Evolutionary conservation across 2,113 vertebrate genomes (phyloP).

Genomic region (Ramphastos sulfuratus): DNA sequence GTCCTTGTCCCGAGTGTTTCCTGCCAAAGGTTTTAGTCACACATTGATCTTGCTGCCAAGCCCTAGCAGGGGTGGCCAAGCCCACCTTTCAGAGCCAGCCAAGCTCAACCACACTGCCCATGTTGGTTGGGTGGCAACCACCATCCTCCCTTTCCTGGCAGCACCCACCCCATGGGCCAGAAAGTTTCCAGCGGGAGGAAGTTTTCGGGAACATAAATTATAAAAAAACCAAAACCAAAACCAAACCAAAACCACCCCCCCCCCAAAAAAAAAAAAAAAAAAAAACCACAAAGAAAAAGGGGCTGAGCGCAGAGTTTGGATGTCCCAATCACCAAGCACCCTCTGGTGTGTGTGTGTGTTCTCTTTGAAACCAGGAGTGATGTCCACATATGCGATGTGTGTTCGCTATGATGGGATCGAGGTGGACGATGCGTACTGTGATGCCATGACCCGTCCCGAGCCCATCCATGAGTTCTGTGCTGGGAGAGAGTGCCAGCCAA

Average conservation of each 20-base stretch:
- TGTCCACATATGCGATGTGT: conserved; percentile 91
- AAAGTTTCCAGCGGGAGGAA: neutral
- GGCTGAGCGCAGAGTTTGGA: neutral
- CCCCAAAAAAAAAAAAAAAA: no score
- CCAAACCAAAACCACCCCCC: no score
- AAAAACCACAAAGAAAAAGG: neutral
- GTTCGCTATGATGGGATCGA: conserved; percentile 94
- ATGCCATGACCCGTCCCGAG: conserved; percentile 92
- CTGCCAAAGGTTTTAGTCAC: neutral
- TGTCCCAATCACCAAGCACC: neutral
- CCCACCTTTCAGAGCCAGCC: neutral
- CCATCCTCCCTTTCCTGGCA: neutral
- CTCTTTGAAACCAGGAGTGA: conserved; percentile 82
- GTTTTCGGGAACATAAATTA: neutral
- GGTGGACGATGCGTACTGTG: conserved; percentile 93
- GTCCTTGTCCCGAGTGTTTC: neutral
- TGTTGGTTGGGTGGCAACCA: neutral
- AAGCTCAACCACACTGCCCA: neutral
- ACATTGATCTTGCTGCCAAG: neutral
- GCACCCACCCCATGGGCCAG: fast-evolving
- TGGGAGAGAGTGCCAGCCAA: conserved; percentile 94
- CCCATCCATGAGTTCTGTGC: conserved; percentile 96
- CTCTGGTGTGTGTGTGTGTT: conserved; percentile 33
- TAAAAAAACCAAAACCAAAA: no score
- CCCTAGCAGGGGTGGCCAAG: neutral